phyloP scores from a whole-genome alignment of 2,888 invertebrate species.

The Strigamia maritima region DNA sequence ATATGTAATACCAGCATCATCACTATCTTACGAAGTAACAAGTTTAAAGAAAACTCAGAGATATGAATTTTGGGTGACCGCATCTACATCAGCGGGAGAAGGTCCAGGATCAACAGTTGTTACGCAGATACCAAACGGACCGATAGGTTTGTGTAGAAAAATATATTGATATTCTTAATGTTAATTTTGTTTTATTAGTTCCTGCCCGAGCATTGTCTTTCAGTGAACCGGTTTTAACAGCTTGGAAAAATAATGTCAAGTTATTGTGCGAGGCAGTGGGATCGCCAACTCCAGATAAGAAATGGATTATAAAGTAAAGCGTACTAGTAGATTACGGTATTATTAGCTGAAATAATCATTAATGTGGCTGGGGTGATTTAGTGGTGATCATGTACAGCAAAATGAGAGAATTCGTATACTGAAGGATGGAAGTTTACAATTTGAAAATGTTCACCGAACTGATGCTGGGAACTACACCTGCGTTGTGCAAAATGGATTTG shows the following conservation, averaged over 20 bases:
- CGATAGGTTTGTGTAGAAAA: constrained; percentile 43
- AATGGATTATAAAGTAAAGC: constrained; percentile 61
- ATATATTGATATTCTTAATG: not conserved
- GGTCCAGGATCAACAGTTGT: constrained; percentile 50
- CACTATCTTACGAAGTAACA: constrained; percentile 45
- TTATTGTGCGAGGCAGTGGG: constrained; percentile 89
- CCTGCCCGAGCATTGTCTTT: constrained; percentile 93
- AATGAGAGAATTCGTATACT: constrained; percentile 35
- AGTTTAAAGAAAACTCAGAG: constrained; percentile 47
- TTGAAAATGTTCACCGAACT: constrained; percentile 79
- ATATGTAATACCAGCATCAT: constrained; percentile 36
- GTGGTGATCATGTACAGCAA: constrained; percentile 34
- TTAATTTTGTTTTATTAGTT: constrained; percentile 58
- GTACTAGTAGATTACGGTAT: no score
- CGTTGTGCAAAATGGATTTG: constrained; percentile 86
- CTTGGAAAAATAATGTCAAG: constrained; percentile 77
- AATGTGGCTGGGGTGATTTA: not conserved
- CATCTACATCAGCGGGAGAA: constrained; percentile 52
- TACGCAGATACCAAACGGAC: constrained; percentile 47
- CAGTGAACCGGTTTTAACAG: constrained; percentile 65
- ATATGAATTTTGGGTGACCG: constrained; percentile 51
- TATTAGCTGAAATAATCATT: not conserved
- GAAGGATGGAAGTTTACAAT: constrained; percentile 80
- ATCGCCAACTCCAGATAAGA: constrained; percentile 82
- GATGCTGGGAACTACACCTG: constrained; percentile 95